Base-by-base conservation (phyloP, 2,797 vertebrate species). In the Melanotaenia nigrans region DNA sequence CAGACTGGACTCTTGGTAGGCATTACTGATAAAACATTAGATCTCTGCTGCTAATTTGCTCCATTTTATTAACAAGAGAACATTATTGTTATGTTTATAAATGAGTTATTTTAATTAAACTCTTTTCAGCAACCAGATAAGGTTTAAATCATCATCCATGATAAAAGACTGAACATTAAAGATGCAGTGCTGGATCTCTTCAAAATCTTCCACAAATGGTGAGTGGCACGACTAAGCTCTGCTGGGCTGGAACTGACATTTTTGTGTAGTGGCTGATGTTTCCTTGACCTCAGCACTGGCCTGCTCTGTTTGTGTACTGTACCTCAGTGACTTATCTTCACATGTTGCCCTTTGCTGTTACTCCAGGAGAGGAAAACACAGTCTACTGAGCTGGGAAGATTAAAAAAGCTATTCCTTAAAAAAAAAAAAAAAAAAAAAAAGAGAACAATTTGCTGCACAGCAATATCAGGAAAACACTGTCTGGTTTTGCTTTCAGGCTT, bases 261-360 rank as follows among this genome's bases (percentile, higher is more conserved):
- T 75, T 70, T 73, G 65, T 78, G 74, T 61, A 79, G 77, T 55
- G 84, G 85, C 81, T 77, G 73, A 59, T 18, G 61, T 62, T 75
- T 54, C 64, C 81, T 63, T 88, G 84, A 92, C 86, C 83, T 68
- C 64, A 0, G 59, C 1, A 2, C 32, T 20, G 74, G 61, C 60
- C 68, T 55, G 42, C 57, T 80, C 54, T 79, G 61, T 85, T 78
- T 82, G 64, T 30, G 69, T 73, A 65, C 77, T 35, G 74, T 80
- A 71, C 61, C 54, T 32, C 67, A 61, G 67, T 58, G 75, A 89
- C 87, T 91, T 84, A 90, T 91, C 84, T 82, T 83, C 79, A 71
- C 79, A 75, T 69, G 71, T 53, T 87, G 81, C 65, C 81, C 87
- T 90, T 87, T 82, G 81, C 79, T 59, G 84, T 40, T 42, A 49